Conservation (phyloP, 2,113 vertebrate genomes). For the Tenrec ecaudatus region DNA sequence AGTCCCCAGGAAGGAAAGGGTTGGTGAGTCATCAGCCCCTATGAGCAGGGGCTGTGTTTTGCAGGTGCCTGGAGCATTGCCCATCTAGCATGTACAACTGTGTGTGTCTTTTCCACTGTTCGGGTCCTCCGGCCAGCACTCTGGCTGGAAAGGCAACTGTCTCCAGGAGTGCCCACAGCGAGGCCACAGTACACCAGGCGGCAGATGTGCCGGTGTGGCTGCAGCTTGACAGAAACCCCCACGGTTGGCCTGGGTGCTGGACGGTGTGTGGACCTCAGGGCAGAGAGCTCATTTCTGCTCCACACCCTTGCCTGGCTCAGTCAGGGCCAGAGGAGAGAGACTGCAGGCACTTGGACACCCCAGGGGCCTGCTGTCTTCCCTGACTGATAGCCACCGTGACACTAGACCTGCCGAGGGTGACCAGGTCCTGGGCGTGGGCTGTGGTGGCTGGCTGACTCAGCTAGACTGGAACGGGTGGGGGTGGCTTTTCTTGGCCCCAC, state of each 20-base stretch:
- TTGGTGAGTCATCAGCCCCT: not conserved
- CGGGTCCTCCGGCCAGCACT: not conserved
- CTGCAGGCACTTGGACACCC: not conserved
- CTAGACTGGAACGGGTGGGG: not conserved
- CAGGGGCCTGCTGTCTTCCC: not conserved
- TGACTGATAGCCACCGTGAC: not conserved
- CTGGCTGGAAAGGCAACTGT: not conserved
- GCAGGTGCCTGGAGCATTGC: not conserved
- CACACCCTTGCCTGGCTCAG: not conserved
- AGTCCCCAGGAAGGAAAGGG: not conserved
- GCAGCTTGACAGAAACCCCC: not conserved
- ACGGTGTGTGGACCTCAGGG: not conserved
- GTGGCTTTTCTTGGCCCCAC: not conserved
- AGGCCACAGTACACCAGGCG: not conserved
- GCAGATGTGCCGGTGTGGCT: not conserved
- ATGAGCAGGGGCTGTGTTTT: not conserved
- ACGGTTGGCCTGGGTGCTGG: not conserved
- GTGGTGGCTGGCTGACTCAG: not conserved
- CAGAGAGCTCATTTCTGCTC: not conserved
- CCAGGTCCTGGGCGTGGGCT: not conserved
- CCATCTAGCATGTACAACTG: no score
- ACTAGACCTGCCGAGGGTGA: not conserved
- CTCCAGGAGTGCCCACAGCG: not conserved
- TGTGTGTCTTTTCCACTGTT: no score
- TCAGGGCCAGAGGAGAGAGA: not conserved